A percentile compares a stretch with the other conserved stretches of the same genome.
Conservation (phyloP, 2,888 invertebrate species). For the Megalurothrips usitatus region DNA sequence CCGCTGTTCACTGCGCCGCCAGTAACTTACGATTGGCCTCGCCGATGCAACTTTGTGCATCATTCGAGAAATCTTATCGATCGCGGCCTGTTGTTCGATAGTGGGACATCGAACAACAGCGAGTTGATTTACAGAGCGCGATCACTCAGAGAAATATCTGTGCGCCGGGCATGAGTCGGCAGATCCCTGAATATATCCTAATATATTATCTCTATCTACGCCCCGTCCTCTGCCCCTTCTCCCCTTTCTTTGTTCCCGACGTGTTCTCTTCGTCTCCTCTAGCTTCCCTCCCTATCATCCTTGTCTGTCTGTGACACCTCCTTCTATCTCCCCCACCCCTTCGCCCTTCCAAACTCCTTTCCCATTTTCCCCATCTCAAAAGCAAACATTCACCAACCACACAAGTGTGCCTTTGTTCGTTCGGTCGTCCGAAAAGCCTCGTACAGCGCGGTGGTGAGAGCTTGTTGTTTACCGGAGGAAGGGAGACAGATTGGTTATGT, state of each 20-base stretch:
- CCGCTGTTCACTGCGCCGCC: too few relatives aligned
- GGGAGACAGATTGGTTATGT: background rate
- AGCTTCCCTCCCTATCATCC: background rate
- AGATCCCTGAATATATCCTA: background rate
- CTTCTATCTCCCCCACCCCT: background rate
- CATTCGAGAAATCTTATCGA: too few relatives aligned
- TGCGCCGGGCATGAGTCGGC: background rate
- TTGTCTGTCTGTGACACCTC: background rate
- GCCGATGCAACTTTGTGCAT: too few relatives aligned
- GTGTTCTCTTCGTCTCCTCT: background rate
- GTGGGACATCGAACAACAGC: background rate
- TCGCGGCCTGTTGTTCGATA: too few relatives aligned
- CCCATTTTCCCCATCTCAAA: slow-evolving; percentile 4
- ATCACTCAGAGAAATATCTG: background rate
- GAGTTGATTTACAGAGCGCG: background rate
- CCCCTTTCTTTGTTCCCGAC: background rate
- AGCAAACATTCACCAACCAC: slow-evolving; percentile 13
- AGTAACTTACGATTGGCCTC: too few relatives aligned
- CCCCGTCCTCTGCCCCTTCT: background rate
- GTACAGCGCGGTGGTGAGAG: background rate
- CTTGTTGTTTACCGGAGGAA: background rate
- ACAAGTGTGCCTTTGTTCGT: slow-evolving; percentile 24
- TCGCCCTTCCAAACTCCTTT: background rate
- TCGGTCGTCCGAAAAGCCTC: slow-evolving; percentile 1
- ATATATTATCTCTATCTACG: background rate